These are phyloP conservation scores for Benthosema pterotum DNA, from an alignment of 2,797 vertebrate species.

Conservation along the genomic window DNA sequence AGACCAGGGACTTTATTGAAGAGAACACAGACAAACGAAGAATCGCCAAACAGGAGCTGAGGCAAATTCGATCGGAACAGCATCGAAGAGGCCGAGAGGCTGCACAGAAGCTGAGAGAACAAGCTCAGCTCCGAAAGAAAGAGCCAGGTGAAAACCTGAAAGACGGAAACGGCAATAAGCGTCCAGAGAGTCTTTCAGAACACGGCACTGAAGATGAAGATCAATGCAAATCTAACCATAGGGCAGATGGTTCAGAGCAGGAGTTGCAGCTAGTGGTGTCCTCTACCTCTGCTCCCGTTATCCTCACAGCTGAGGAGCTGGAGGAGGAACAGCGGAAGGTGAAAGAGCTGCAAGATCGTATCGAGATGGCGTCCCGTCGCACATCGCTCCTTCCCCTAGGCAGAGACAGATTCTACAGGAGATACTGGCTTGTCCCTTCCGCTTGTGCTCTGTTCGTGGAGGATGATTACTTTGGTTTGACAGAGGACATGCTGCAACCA, in stretches of 20 bases:
- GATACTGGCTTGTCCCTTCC: constrained; percentile 96
- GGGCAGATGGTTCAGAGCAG: constrained; percentile 31
- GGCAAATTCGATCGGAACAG: constrained; percentile 92
- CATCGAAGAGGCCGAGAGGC: constrained; percentile 91
- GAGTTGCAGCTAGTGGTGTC: constrained; percentile 3
- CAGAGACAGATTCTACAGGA: constrained; percentile 90
- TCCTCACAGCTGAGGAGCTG: constrained; percentile 54
- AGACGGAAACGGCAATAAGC: too few species aligned
- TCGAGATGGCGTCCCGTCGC: constrained; percentile 89
- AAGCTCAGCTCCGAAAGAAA: too few species aligned
- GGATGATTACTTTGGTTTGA: constrained; percentile 92
- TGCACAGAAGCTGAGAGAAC: constrained; percentile 76
- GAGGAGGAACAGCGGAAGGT: constrained; percentile 77
- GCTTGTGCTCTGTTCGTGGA: constrained; percentile 90
- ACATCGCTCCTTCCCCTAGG: constrained; percentile 92
- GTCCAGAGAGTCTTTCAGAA: constrained; percentile 38
- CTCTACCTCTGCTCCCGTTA: neutral
- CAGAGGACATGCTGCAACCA: constrained; percentile 92
- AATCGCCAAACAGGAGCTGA: constrained; percentile 90
- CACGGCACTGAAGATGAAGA: constrained; percentile 82
- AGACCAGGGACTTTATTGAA: constrained; percentile 94
- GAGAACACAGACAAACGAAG: constrained; percentile 91
- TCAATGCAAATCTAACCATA: constrained; percentile 56
- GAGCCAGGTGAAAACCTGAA: too few species aligned
- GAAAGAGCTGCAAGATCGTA: constrained; percentile 85